Percentiles rank a stretch among this genome's conserved stretches.
Evolutionary conservation across 2,797 vertebrate genomes (phyloP).

Genomic region (Malacoctenus gilli): DNA sequence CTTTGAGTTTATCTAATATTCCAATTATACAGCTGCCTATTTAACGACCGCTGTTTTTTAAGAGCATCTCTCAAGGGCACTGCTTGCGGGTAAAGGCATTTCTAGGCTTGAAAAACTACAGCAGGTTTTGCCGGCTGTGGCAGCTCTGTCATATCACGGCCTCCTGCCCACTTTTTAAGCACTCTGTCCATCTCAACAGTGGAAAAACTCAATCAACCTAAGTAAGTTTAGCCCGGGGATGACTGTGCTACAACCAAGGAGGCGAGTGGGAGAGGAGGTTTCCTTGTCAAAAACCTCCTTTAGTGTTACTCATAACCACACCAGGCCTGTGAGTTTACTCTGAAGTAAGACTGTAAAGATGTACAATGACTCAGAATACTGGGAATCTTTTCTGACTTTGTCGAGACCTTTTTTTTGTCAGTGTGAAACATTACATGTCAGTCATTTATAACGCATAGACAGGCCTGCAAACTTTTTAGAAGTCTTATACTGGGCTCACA

Average conservation of each 20-base stretch:
- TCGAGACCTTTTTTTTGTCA: no score
- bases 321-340: no score
- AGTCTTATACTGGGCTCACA: no score
- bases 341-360: no score
- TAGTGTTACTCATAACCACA: background rate
- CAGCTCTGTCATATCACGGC: constrained; percentile 21
- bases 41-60: constrained; percentile 51
- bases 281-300: background rate
- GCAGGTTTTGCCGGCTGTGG: constrained; percentile 17
- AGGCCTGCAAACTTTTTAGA: no score
- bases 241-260: background rate
- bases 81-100: constrained; percentile 21
- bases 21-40: constrained; percentile 68
- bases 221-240: background rate
- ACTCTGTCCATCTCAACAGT: constrained; percentile 5
- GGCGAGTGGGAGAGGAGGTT: background rate
- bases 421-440: no score
- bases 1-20: constrained; percentile 71
- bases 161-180: constrained; percentile 27
- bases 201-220: background rate
- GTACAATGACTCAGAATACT: no score
- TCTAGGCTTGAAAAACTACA: constrained; percentile 5
- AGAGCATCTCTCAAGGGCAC: constrained; percentile 61
- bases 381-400: no score
- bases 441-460: no score